Conservation (phyloP, 2,888 invertebrate species). For the Lasioglossum calceatum region DNA sequence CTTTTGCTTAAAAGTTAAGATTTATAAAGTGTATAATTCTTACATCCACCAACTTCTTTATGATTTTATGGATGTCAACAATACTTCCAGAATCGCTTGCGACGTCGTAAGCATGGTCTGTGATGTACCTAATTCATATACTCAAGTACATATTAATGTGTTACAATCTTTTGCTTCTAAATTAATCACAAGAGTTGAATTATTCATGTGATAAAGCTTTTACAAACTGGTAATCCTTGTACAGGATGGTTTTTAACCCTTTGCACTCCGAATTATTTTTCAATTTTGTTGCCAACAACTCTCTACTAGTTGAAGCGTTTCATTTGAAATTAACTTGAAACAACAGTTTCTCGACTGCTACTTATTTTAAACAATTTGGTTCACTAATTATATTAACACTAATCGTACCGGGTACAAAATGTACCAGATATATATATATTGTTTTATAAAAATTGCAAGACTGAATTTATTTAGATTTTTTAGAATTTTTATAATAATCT, state of each 20-base stretch:
- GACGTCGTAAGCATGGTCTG: conserved; percentile 89
- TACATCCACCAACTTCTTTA: conserved; percentile 90
- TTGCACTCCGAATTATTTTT: too few relatives aligned
- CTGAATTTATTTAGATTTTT: too few relatives aligned
- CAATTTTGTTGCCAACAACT: too few relatives aligned
- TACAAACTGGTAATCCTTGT: background rate
- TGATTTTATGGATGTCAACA: conserved; percentile 87
- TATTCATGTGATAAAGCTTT: background rate
- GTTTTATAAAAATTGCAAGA: too few relatives aligned
- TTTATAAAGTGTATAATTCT: conserved; percentile 77
- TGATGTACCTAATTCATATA: conserved; percentile 87
- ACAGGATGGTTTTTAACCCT: background rate
- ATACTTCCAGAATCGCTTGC: conserved; percentile 88
- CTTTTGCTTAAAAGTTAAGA: background rate
- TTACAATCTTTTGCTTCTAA: background rate
- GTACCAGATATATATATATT: too few relatives aligned
- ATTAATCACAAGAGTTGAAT: background rate
- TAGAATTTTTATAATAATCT: too few relatives aligned
- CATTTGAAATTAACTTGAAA: too few relatives aligned
- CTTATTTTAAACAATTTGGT: too few relatives aligned
- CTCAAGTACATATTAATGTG: conserved; percentile 1
- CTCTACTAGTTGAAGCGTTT: too few relatives aligned
- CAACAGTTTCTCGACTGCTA: too few relatives aligned
- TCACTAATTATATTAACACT: too few relatives aligned
- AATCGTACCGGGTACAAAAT: too few relatives aligned